These are phyloP conservation scores for Penaeus vannamei DNA, from an alignment of 1,140 invertebrate species.

Conservation along the genomic window DNA sequence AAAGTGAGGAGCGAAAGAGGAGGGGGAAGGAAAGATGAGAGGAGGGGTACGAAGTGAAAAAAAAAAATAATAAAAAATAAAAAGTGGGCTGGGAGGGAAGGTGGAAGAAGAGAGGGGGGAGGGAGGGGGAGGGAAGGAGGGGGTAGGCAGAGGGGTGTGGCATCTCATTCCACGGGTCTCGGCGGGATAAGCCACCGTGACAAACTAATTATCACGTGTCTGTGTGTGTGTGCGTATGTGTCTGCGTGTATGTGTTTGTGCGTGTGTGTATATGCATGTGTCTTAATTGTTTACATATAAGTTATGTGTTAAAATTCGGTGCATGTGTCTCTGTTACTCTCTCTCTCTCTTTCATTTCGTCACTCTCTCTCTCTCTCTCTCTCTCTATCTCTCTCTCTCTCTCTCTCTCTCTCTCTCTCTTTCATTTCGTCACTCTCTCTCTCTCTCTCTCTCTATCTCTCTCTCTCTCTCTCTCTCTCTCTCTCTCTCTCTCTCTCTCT, in stretches of 20 bases:
- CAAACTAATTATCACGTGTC: constrained; percentile 52
- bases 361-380: neutral
- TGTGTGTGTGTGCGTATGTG: constrained; percentile 42
- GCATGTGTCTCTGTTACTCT: neutral
- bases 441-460: neutral
- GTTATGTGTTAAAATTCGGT: neutral
- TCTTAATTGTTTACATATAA: neutral
- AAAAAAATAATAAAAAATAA: neutral
- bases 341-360: constrained; percentile 5
- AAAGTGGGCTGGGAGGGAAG: neutral
- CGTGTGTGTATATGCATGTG: neutral
- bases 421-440: neutral
- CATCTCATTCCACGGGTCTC: constrained; percentile 48
- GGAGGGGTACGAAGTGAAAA: neutral
- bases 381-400: neutral
- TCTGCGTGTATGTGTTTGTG: constrained; percentile 32
- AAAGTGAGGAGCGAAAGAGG: neutral
- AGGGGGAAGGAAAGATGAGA: neutral
- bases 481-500: neutral
- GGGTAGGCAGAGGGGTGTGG: constrained; percentile 21
- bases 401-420: constrained; percentile 5
- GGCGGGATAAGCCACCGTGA: constrained; percentile 45
- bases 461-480: constrained; percentile 25
- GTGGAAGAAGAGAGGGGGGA: neutral
- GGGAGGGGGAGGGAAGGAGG: neutral